Evolutionary conservation across 2,113 vertebrate species (phyloP).

Genomic region (cattle (Bos taurus)): ARS-UCD2.0 NC_037331.1:29482501-29483000

Average conservation of each 20-base stretch:
- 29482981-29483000: background rate
- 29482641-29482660: background rate
- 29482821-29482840: background rate
- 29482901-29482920: slow-evolving; percentile 8
- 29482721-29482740: background rate
- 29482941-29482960: slow-evolving; percentile 1
- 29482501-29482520: background rate
- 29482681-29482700: slow-evolving; percentile 21
- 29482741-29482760: background rate
- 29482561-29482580: background rate
- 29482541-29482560: background rate
- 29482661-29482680: background rate
- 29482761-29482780: background rate
- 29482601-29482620: background rate
- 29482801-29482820: background rate
- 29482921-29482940: background rate
- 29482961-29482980: background rate
- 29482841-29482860: background rate
- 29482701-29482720: background rate
- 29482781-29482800: background rate
- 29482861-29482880: slow-evolving; percentile 17
- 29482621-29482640: background rate
- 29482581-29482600: background rate
- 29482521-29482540: slow-evolving; percentile 1
- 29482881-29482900: background rate